phyloP scores from a whole-genome alignment of 2,888 invertebrate genomes.

The Hyalella azteca region DNA sequence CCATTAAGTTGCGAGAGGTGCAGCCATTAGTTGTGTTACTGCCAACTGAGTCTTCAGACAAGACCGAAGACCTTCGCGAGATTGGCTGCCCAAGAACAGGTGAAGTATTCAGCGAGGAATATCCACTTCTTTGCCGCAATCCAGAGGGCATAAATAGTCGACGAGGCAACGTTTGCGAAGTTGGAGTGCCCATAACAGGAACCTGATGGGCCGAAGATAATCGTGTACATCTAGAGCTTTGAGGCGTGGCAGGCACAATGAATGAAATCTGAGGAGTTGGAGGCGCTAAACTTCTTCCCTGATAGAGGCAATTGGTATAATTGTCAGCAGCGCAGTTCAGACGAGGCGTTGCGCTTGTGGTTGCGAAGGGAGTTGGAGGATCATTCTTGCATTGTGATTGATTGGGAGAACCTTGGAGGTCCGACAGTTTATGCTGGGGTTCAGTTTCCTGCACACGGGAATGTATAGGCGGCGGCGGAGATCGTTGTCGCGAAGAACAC shows the following conservation, averaged over 20 bases:
- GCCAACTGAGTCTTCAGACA: not conserved
- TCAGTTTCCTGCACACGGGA: too few relatives aligned
- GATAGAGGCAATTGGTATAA: too few relatives aligned
- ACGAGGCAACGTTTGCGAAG: not conserved
- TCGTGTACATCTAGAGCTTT: not conserved
- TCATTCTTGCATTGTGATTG: too few relatives aligned
- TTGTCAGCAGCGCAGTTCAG: too few relatives aligned
- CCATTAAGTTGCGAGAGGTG: conserved; percentile 9
- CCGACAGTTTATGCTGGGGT: too few relatives aligned
- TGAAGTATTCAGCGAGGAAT: not conserved
- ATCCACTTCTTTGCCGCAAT: not conserved
- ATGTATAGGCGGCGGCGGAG: too few relatives aligned
- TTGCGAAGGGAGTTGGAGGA: too few relatives aligned
- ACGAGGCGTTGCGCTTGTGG: too few relatives aligned
- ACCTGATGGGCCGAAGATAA: not conserved
- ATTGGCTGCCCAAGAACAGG: not conserved
- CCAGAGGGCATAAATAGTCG: not conserved
- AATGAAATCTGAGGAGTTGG: not conserved
- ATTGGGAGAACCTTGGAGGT: too few relatives aligned
- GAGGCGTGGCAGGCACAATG: not conserved
- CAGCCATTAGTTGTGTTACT: not conserved
- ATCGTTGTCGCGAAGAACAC: not conserved
- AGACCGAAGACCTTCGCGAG: not conserved
- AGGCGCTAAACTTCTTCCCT: too few relatives aligned
- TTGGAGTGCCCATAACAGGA: not conserved